Base-by-base conservation (phyloP, 2,888 invertebrate species). In the Amblyteles armatorius region DNA sequence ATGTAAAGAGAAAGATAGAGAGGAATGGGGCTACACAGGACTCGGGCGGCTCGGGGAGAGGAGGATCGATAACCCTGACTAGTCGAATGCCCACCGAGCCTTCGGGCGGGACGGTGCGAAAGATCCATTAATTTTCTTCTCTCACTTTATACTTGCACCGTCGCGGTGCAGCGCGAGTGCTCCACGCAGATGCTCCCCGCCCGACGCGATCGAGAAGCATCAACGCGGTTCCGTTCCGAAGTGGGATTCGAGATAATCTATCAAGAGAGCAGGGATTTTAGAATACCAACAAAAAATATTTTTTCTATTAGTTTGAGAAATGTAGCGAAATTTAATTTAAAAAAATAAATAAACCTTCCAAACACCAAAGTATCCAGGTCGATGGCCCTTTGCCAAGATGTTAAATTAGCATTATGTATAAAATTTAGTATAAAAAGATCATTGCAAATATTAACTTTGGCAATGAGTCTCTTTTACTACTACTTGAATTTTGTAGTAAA, bases 1-100 rank as follows among this genome's bases (percentile, higher is more conserved):
- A 60, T 76, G 52, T 48, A 68, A 69, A 48, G 55, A 50, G 73
- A 36, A 65, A 40, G 72, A 33, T 36, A 69, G 11, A 36, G 68
- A 26, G 6, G 57, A 80, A 29, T 52, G 65, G 48, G 65, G 82
- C 67, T 72, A 57, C 67, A 55, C 48, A 71, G 78, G 71, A 65
- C 52, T 72, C 76, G 74, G 72, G 55, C 67, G 60, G 68, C 85
- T 52, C 71, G 71, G 74, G 76, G 68, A 72, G n/a, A 73, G 79
- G 44, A 82, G 79, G 83, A 89, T 89, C 89, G 87, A 89, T 89
- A 89, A 85, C 79, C 82, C 78, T 82, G 82, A 83, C 76, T 57
- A 55, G 73, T 67, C 80, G 80, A 83, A 77, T 71, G 65, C 76
- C 63, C n/a, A n/a, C 60, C 81, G 73, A 78, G 82, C 79, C 82